These are phyloP conservation scores for Sphaeridia pumilis DNA, from an alignment of 2,888 invertebrate species.

Conservation along the genomic window DNA sequence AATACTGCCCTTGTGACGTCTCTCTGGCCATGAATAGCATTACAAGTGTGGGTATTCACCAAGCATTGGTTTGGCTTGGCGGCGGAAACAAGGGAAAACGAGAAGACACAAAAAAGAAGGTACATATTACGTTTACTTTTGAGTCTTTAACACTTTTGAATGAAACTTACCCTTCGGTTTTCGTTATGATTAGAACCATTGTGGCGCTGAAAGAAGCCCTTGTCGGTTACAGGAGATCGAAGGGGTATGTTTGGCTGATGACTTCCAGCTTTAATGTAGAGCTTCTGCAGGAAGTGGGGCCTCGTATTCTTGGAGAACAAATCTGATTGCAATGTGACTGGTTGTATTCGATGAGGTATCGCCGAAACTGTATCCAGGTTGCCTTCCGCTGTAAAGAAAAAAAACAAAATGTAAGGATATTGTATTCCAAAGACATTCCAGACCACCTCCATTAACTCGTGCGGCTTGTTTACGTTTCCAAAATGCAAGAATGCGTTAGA, in stretches of 20 bases:
- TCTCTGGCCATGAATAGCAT: too few relatives aligned
- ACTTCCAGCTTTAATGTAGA: conserved; percentile 30
- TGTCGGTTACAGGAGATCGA: conserved; percentile 23
- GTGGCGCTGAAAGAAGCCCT: background rate
- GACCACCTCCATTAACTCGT: background rate
- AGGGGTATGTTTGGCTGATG: conserved; percentile 27
- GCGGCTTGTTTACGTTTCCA: too few relatives aligned
- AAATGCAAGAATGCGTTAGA: too few relatives aligned
- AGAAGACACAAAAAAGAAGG: background rate
- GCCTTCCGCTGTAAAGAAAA: conserved; percentile 31
- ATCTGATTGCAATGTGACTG: conserved; percentile 18
- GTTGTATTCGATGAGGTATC: conserved; percentile 15
- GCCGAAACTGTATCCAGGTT: conserved; percentile 26
- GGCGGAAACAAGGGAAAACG: background rate
- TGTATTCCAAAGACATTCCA: too few relatives aligned
- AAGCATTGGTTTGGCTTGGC: background rate
- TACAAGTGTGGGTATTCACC: too few relatives aligned
- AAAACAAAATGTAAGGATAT: conserved; percentile 9
- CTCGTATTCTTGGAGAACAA: conserved; percentile 19
- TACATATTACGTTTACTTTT: too few relatives aligned
- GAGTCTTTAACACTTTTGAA: background rate
- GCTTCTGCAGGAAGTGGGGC: conserved; percentile 25
- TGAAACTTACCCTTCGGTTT: conserved; percentile 31
- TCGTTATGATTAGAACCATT: conserved; percentile 16
- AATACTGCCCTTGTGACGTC: too few relatives aligned